Base-by-base conservation (phyloP, 2,888 invertebrate genomes). In the Salpingus planirostris region DNA sequence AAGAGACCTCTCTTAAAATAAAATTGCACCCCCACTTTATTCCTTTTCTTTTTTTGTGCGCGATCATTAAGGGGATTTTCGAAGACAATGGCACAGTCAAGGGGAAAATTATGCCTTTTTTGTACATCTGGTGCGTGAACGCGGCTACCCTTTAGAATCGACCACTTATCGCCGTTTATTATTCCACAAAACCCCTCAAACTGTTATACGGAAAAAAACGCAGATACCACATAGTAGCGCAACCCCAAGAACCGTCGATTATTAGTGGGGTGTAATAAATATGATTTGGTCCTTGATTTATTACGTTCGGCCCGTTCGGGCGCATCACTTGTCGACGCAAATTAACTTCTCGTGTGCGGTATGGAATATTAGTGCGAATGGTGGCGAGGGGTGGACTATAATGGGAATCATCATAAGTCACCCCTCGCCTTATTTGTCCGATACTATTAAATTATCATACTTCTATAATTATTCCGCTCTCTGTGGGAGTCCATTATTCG, bases 71-170 rank as follows among this genome's bases (percentile, higher is more conserved):
- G 52, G 54, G 58, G 59, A 59, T 59, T 57, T n/a, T 56, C 35
- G 40, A 47, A 60, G 57, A 60, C 59, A 60, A 60, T 59, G 49
- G 59, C 54, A 55, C 50, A 52, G 54, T 58, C 54, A 49, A 60
- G 57, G 52, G 61, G 56, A 55, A 60, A 60, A 60, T 60, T 59
- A 57, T 53, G 52, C 55, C 49, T 52, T 57, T n/a, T 54, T 52
- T 54, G 54, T 58, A 53, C 59, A 58, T 57, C 56, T 59, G 59
- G 54, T n/a, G n/a, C n/a, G n/a, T n/a, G n/a, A n/a, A n/a, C n/a
- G n/a, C n/a, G n/a, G n/a, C n/a, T n/a, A n/a, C n/a, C n/a, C n/a
- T n/a, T n/a, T n/a, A n/a, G n/a, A n/a, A n/a, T n/a, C n/a, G n/a
- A n/a, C n/a, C n/a, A n/a, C n/a, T n/a, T n/a, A n/a, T n/a, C n/a